These are phyloP conservation scores for Cotesia glomerata DNA, from an alignment of 1,140 invertebrate species.

Conservation along the genomic window DNA sequence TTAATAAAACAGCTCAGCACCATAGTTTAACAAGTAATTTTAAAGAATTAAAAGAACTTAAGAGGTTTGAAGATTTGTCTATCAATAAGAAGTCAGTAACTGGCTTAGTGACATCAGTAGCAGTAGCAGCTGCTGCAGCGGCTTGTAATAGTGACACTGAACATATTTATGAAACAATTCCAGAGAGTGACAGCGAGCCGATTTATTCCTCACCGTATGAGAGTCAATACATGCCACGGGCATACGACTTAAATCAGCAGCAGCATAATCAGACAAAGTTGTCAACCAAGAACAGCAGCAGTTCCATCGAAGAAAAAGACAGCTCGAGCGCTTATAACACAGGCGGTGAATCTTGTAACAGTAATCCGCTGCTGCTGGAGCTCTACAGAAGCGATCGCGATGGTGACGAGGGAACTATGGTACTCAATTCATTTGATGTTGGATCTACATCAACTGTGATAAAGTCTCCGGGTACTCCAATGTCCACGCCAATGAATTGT, in stretches of 20 bases:
- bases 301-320: constrained; percentile 68
- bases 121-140: constrained; percentile 40
- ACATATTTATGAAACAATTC: constrained; percentile 75
- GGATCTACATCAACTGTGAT: constrained; percentile 34
- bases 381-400: constrained; percentile 63
- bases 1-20: constrained; percentile 32
- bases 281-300: constrained; percentile 59
- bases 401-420: constrained; percentile 61
- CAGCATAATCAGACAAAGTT: constrained; percentile 57
- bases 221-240: constrained; percentile 26
- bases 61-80: constrained; percentile 48
- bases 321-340: constrained; percentile 81
- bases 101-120: not conserved
- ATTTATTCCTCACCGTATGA: constrained; percentile 74
- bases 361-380: constrained; percentile 71
- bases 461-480: constrained; percentile 16
- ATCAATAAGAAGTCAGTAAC: constrained; percentile 41
- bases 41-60: constrained; percentile 46
- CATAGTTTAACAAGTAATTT: constrained; percentile 48
- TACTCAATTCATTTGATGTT: constrained; percentile 54
- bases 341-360: constrained; percentile 73
- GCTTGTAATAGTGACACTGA: constrained; percentile 62
- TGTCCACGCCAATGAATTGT: constrained; percentile 27
- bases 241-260: constrained; percentile 22
- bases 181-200: constrained; percentile 70